Evolutionary conservation across 1,140 invertebrate species (phyloP).

Genomic region (Caenorhabditis tropicalis): DNA sequence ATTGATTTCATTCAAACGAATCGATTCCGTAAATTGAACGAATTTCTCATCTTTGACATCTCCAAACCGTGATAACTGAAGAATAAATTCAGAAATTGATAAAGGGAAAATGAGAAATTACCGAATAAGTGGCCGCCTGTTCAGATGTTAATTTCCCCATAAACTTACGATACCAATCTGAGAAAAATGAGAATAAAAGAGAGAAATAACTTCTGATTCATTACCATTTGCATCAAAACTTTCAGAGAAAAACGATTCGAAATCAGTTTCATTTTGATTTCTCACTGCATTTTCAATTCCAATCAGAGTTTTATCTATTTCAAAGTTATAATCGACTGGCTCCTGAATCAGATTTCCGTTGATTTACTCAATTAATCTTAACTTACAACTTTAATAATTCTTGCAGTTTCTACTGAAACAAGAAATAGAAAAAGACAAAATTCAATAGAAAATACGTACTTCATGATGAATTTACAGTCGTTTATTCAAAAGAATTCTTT

Average conservation of each 20-base stretch:
- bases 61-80: background rate
- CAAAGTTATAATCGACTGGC: background rate
- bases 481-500: no score
- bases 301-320: background rate
- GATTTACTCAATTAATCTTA: no score
- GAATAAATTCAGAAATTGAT: background rate
- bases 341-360: background rate
- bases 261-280: background rate
- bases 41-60: background rate
- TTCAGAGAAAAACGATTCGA: background rate
- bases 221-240: background rate
- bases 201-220: background rate
- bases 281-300: background rate
- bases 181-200: background rate
- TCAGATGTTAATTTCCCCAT: constrained; percentile 3
- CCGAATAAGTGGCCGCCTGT: background rate
- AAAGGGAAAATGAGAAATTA: background rate
- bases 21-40: background rate
- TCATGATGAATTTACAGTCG: no score
- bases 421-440: no score
- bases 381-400: no score
- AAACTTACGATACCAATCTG: constrained; percentile 5
- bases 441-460: no score
- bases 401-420: background rate
- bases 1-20: background rate